Percentiles rank a stretch among this genome's conserved stretches.
These are phyloP conservation scores for Drosophila pseudoobscura DNA, from an alignment of 1,140 invertebrate genomes.

Conservation along the genomic window DNA sequence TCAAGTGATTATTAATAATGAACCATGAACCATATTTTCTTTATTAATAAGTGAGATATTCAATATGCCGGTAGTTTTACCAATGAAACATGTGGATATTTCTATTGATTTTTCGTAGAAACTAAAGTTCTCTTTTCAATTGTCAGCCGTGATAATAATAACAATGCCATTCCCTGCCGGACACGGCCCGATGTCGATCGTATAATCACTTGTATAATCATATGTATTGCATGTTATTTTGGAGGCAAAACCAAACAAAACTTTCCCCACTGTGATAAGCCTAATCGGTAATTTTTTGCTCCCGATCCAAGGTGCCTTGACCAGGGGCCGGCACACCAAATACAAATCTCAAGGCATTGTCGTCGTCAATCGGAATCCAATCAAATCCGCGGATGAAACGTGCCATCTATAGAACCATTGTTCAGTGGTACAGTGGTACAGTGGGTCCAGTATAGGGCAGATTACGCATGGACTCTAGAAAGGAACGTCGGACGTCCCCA, in stretches of 20 bases:
- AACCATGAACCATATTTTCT: too few relatives aligned
- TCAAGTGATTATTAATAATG: too few relatives aligned
- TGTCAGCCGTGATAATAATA: too few relatives aligned
- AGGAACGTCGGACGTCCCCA: too few relatives aligned
- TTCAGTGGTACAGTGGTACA: too few relatives aligned
- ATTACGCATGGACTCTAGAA: too few relatives aligned
- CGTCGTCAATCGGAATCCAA: conserved; percentile 28
- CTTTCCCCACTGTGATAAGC: conserved; percentile 66
- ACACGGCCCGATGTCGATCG: too few relatives aligned
- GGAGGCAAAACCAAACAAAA: conserved; percentile 37
- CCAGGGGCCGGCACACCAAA: conserved; percentile 25
- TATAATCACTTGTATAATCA: background rate
- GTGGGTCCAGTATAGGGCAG: background rate
- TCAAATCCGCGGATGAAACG: conserved; percentile 30
- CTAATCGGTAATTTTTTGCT: conserved; percentile 46
- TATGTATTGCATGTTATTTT: background rate
- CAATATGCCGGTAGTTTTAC: too few relatives aligned
- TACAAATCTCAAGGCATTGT: conserved; percentile 12
- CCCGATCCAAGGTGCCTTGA: conserved; percentile 61
- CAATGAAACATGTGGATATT: too few relatives aligned
- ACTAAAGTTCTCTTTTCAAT: too few relatives aligned
- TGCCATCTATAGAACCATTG: conserved; percentile 4
- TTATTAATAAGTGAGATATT: too few relatives aligned
- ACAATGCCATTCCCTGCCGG: background rate
- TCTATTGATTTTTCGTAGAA: too few relatives aligned